Percentiles rank a stretch among this genome's conserved stretches.
These are phyloP conservation scores for Perizoma flavofasciatum DNA, from an alignment of 2,888 invertebrate species.

Conservation along the genomic window DNA sequence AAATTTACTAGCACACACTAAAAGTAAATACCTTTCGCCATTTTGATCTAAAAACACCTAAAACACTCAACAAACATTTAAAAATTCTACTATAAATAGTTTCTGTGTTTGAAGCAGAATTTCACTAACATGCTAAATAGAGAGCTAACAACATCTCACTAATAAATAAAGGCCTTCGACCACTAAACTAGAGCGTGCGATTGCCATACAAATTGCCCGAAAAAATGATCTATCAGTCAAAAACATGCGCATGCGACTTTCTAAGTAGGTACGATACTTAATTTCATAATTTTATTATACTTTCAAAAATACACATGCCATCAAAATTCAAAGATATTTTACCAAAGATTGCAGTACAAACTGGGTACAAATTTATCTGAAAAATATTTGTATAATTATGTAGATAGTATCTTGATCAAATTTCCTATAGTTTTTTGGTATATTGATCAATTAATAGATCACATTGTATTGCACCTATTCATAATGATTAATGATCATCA, in stretches of 20 bases:
- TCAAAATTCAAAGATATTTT: constrained; percentile 1
- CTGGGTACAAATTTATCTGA: constrained; percentile 21
- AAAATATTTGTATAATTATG: constrained; percentile 6
- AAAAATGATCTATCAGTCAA: too few species aligned
- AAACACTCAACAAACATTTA: too few species aligned
- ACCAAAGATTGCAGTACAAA: constrained; percentile 4
- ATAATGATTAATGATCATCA: too few species aligned
- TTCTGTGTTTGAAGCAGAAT: too few species aligned
- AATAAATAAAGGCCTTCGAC: not conserved
- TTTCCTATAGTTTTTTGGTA: too few species aligned
- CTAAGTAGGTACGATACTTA: not conserved
- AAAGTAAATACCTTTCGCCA: too few species aligned
- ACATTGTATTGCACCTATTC: too few species aligned
- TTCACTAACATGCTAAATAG: constrained; percentile 5
- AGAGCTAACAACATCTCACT: not conserved
- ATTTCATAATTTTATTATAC: constrained; percentile 1
- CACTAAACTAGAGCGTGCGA: constrained; percentile 5
- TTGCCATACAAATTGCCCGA: not conserved
- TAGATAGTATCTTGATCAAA: too few species aligned
- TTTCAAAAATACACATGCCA: constrained; percentile 20
- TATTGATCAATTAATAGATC: too few species aligned
- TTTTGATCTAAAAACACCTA: too few species aligned
- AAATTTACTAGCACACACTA: too few species aligned
- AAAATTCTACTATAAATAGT: too few species aligned
- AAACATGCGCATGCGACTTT: constrained; percentile 19